Base-by-base conservation (phyloP, 2,797 vertebrate genomes). In the Gallinago nigripennis region DNA sequence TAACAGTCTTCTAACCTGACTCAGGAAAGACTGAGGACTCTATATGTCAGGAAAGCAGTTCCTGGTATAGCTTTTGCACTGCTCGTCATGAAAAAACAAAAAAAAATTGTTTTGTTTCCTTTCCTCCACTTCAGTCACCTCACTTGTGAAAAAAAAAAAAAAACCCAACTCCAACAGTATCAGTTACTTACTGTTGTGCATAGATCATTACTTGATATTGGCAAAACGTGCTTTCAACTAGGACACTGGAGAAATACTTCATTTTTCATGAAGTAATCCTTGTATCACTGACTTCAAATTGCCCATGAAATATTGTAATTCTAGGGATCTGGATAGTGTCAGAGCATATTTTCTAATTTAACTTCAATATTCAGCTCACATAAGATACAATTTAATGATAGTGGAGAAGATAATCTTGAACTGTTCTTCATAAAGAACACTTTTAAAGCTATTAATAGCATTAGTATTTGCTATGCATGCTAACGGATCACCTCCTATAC, bases 241-340 rank as follows among this genome's bases (percentile, higher is more conserved):
- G 33, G 20, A 89, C 20, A n/a, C 54, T 82, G 14, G n/a, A 91
- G 12, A 69, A 72, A 17, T 58, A 79, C 30, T 75, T 89, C 64
- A 31, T 57, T 50, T 92, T 77, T 91, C 61, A 91, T 68, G 53
- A 90, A 81, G 54, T 41, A 90, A 93, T 84, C 35, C 27, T 72
- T 88, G 28, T 95, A 92, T 91, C 61, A 72, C 66, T 86, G 69
- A 93, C 63, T 92, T 94, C 65, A 94, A 86, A 93, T 89, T 89
- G 50, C 61, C 78, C 90, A 90, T 90, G 53, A 96, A 96, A 94
- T 83, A 94, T 4, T 58, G 63, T 90, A 91, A 88, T 93, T 92
- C 77, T 66, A 94, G 69, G 54, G 64, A 93, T 79, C 51, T 72
- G 19, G 5, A 87, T 87, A 64, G 24, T 87, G 57, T 75, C 76